Evolutionary conservation across 1,140 invertebrate genomes (phyloP).

Genomic region (Aphidius gifuensis): DNA sequence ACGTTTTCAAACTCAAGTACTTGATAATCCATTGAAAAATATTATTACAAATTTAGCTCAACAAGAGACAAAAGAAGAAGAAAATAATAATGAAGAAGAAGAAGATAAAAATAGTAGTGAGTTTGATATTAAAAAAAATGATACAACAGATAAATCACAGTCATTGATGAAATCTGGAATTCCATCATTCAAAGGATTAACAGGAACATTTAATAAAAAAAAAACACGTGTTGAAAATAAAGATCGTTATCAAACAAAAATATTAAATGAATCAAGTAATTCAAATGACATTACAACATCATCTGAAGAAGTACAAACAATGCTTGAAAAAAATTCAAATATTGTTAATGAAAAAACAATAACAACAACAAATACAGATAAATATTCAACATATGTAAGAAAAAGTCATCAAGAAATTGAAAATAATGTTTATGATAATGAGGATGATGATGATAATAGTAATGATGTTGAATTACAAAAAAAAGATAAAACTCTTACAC

Average conservation of each 20-base stretch:
- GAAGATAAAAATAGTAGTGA: slow-evolving; percentile 41
- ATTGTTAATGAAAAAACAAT: too few species aligned
- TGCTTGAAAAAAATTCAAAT: slow-evolving; percentile 44
- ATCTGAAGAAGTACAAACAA: slow-evolving; percentile 51
- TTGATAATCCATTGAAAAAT: slow-evolving; percentile 42
- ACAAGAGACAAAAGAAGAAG: slow-evolving; percentile 38
- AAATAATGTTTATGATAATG: slow-evolving; percentile 54
- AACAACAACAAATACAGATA: slow-evolving; percentile 51
- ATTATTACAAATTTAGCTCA: not conserved
- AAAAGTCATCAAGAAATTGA: slow-evolving; percentile 55
- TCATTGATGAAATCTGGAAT: slow-evolving; percentile 48
- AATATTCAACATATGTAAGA: slow-evolving; percentile 8
- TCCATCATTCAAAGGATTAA: slow-evolving; percentile 52
- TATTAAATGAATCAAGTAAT: slow-evolving; percentile 53
- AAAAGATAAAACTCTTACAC: too few species aligned
- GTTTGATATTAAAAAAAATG: not conserved
- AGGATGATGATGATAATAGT: too few species aligned
- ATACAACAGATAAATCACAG: slow-evolving; percentile 1
- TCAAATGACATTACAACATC: slow-evolving; percentile 1
- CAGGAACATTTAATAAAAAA: slow-evolving; percentile 55
- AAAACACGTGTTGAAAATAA: slow-evolving; percentile 52
- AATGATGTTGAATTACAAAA: too few species aligned
- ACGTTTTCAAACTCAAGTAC: slow-evolving; percentile 68
- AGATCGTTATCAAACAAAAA: slow-evolving; percentile 64
- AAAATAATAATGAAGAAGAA: slow-evolving; percentile 31